A percentile compares a stretch with the other conserved stretches of the same genome.
These are phyloP conservation scores for Ceratina calcarata DNA, from an alignment of 1,140 invertebrate genomes.

Conservation along the genomic window DNA sequence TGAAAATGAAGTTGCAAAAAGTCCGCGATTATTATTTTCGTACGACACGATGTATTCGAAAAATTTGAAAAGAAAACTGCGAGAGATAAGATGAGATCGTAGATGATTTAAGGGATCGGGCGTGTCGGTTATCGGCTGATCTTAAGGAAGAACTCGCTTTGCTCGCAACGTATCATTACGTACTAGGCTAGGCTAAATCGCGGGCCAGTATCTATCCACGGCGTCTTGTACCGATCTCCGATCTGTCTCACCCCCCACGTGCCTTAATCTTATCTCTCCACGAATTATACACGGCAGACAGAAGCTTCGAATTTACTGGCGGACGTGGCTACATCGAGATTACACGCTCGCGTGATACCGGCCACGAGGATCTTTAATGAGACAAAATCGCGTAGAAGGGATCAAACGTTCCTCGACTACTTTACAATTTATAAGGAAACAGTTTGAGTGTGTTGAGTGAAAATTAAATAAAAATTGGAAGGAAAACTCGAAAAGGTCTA, in stretches of 20 bases:
- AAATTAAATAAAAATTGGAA: too few species aligned
- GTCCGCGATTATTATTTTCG: too few species aligned
- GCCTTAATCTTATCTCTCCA: slow-evolving; percentile 29
- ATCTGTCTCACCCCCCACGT: background rate
- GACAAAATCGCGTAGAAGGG: background rate
- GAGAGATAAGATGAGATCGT: too few species aligned
- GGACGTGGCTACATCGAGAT: slow-evolving; percentile 18
- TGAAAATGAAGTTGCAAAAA: too few species aligned
- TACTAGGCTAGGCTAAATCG: slow-evolving; percentile 19
- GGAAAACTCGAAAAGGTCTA: too few species aligned
- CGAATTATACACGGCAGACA: slow-evolving; percentile 35
- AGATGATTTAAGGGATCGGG: background rate
- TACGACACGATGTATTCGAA: background rate
- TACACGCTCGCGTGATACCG: background rate
- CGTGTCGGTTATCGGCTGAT: too few species aligned
- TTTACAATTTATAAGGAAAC: too few species aligned
- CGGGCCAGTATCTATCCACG: background rate
- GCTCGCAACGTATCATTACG: slow-evolving; percentile 23
- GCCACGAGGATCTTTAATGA: background rate
- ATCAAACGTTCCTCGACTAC: too few species aligned
- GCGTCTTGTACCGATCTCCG: background rate
- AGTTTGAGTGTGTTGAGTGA: too few species aligned
- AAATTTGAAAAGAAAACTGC: too few species aligned
- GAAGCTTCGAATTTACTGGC: slow-evolving; percentile 39
- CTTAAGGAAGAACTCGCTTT: background rate